Conservation (phyloP, 2,113 vertebrate species). For the Hemiprocne comata region DNA sequence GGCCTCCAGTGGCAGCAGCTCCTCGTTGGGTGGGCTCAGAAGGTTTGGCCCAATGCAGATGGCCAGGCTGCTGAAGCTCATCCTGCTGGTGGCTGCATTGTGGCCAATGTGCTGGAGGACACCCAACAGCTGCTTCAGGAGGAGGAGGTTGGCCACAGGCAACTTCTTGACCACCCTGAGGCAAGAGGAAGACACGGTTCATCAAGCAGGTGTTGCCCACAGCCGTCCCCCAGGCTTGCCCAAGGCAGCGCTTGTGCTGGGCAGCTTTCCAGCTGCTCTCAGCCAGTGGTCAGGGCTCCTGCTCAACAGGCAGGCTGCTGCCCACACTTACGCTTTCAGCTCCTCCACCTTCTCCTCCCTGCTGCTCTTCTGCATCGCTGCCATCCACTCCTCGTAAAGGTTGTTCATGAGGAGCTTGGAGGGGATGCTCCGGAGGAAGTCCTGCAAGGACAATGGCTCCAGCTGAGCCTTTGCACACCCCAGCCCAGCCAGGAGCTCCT, state of each 20-base stretch:
- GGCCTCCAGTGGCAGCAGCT: not conserved
- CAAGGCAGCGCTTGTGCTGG: not conserved
- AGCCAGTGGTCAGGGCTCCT: not conserved
- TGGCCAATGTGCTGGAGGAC: not conserved
- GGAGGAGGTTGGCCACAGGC: not conserved
- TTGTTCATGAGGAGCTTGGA: not conserved
- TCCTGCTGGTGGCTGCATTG: not conserved
- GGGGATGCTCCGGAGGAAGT: no score
- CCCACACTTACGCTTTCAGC: not conserved
- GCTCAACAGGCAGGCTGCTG: no score
- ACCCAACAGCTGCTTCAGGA: not conserved
- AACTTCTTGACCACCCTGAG: not conserved
- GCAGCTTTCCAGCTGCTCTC: not conserved
- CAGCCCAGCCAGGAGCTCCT: no score
- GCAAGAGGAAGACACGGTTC: not conserved
- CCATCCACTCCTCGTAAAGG: not conserved
- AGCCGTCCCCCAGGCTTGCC: rapidly evolving
- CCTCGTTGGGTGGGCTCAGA: not conserved
- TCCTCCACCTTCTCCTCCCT: not conserved
- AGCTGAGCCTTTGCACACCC: no score
- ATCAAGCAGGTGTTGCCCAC: not conserved
- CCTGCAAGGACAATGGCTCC: no score
- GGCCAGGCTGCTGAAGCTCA: not conserved
- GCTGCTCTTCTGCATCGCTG: not conserved
- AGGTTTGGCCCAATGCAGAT: not conserved